Evolutionary conservation across 2,888 invertebrate species (phyloP).

Genomic region (Amiota minor): DNA sequence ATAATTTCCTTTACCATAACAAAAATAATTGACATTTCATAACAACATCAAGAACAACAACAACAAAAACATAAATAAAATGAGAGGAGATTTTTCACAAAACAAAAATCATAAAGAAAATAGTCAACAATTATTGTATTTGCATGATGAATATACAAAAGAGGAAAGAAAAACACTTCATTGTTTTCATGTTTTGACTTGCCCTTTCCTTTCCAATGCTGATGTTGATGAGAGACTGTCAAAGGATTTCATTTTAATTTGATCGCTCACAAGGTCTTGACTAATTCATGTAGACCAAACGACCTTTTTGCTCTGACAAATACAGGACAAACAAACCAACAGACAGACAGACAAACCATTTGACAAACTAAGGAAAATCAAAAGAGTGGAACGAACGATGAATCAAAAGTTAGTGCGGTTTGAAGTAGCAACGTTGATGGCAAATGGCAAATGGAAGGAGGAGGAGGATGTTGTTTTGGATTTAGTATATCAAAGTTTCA

Average conservation of each 20-base stretch:
- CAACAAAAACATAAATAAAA: too few species aligned
- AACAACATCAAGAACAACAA: too few species aligned
- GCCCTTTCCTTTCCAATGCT: background rate
- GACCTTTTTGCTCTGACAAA: too few species aligned
- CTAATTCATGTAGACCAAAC: conserved; percentile 9
- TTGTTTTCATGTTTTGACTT: background rate
- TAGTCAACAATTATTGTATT: too few species aligned
- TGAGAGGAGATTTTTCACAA: too few species aligned
- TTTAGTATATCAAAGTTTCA: conserved; percentile 39
- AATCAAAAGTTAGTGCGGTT: background rate
- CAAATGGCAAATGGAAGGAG: too few species aligned
- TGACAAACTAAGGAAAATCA: conserved; percentile 12
- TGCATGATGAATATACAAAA: too few species aligned
- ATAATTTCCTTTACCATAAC: too few species aligned
- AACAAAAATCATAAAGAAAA: too few species aligned
- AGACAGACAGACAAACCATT: background rate
- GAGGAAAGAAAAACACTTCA: background rate
- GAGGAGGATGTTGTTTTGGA: too few species aligned
- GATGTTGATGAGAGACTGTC: conserved; percentile 8
- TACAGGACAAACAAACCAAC: too few species aligned
- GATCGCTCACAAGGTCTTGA: background rate
- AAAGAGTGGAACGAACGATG: background rate
- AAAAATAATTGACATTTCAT: too few species aligned
- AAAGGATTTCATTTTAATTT: background rate
- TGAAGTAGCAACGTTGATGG: background rate